Conservation (phyloP, 1,140 invertebrate genomes). For the Diachasmimorpha longicaudata region DNA sequence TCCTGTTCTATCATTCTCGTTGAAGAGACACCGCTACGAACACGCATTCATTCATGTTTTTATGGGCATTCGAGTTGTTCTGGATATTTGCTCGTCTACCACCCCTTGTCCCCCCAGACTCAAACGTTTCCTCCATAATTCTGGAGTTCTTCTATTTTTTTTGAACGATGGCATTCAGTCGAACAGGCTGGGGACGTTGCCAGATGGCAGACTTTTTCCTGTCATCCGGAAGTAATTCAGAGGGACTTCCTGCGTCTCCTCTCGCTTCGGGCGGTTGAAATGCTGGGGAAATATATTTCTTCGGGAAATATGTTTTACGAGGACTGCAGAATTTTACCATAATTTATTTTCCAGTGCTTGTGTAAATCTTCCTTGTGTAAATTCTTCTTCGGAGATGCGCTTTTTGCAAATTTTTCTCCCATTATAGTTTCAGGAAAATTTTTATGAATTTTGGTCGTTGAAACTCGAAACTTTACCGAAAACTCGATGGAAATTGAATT, state of each 20-base stretch:
- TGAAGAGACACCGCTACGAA: background rate
- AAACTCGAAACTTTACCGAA: too few relatives aligned
- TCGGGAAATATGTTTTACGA: background rate
- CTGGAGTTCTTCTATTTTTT: background rate
- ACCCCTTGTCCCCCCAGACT: background rate
- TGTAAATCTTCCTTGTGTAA: too few relatives aligned
- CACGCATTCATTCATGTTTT: too few relatives aligned
- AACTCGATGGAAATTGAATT: too few relatives aligned
- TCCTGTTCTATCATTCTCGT: background rate
- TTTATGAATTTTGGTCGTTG: too few relatives aligned
- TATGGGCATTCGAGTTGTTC: background rate
- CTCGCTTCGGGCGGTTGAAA: background rate
- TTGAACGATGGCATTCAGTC: background rate
- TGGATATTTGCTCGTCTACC: background rate
- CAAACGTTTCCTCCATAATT: background rate
- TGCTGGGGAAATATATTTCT: background rate
- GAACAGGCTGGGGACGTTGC: background rate
- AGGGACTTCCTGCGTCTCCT: background rate
- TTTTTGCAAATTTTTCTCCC: too few relatives aligned
- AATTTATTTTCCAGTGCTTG: too few relatives aligned
- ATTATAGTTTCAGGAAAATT: too few relatives aligned
- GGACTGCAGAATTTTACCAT: background rate
- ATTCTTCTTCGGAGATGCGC: too few relatives aligned
- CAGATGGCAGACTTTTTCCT: background rate
- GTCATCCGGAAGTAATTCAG: background rate